Evolutionary conservation across 2,888 invertebrate species (phyloP).

Genomic region (Drosophila macrospina): DNA sequence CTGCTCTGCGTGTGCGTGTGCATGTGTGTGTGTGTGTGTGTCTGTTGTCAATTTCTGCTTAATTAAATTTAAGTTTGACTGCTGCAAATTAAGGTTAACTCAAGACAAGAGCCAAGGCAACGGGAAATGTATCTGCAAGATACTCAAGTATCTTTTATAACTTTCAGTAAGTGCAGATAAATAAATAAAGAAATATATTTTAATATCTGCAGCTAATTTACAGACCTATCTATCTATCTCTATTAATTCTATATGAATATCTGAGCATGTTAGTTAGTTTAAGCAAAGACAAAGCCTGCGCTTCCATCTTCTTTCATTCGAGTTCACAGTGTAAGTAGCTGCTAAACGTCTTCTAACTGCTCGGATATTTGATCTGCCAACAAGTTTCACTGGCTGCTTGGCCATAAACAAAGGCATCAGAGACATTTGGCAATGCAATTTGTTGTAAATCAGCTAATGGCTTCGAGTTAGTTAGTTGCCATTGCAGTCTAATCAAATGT

Average conservation of each 20-base stretch:
- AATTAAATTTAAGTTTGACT: slow-evolving; percentile 30
- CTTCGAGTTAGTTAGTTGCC: not conserved
- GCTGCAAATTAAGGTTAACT: slow-evolving; percentile 6
- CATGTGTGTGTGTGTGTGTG: not conserved
- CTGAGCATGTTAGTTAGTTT: too few relatives aligned
- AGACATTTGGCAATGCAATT: not conserved
- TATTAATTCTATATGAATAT: too few relatives aligned
- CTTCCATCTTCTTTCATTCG: too few relatives aligned
- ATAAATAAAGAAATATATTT: too few relatives aligned
- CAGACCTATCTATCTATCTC: too few relatives aligned
- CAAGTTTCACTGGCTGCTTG: not conserved
- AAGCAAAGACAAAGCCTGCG: too few relatives aligned
- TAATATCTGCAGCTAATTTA: too few relatives aligned
- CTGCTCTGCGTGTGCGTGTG: not conserved
- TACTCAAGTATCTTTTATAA: too few relatives aligned
- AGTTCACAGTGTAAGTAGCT: too few relatives aligned
- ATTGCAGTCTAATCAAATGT: not conserved
- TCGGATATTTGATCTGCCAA: not conserved
- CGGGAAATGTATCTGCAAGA: too few relatives aligned
- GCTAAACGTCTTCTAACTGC: too few relatives aligned
- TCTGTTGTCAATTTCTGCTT: slow-evolving; percentile 17
- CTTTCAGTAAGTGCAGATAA: too few relatives aligned
- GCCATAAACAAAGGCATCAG: not conserved
- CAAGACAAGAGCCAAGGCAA: not conserved
- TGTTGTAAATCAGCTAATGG: not conserved